These are phyloP conservation scores for Leptodactylus fallax DNA, from an alignment of 2,797 vertebrate species.

Conservation along the genomic window DNA sequence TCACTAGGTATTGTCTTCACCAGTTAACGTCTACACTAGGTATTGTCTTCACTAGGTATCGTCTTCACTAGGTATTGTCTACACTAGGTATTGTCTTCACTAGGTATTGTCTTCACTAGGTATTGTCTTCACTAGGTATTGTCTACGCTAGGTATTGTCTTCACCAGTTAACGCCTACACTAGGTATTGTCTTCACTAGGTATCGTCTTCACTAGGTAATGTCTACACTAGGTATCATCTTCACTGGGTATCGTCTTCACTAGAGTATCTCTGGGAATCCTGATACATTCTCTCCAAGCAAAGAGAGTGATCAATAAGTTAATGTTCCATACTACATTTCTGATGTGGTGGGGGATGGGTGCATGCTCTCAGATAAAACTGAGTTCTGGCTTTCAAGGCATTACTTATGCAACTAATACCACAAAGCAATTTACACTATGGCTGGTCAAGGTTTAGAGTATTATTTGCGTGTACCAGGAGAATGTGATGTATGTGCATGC, in stretches of 20 bases:
- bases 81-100: too few relatives aligned
- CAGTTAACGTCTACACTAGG: too few relatives aligned
- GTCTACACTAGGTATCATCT: too few relatives aligned
- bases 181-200: too few relatives aligned
- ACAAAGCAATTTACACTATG: neutral
- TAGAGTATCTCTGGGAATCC: neutral
- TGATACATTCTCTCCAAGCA: neutral
- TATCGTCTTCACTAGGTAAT: too few relatives aligned
- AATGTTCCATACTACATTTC: slow-evolving; percentile 30
- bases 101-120: too few relatives aligned
- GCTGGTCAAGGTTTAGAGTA: neutral
- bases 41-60: too few relatives aligned
- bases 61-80: too few relatives aligned
- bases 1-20: too few relatives aligned
- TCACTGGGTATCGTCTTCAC: neutral
- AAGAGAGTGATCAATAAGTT: slow-evolving; percentile 37
- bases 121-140: too few relatives aligned
- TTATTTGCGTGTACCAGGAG: neutral
- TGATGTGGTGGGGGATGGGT: slow-evolving; percentile 33
- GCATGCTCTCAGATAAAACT: neutral
- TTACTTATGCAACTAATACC: slow-evolving; percentile 12
- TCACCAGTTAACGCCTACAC: too few relatives aligned
- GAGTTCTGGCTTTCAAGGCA: slow-evolving; percentile 14
- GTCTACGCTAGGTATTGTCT: too few relatives aligned
- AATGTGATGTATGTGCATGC: neutral